Evolutionary conservation across 2,797 vertebrate genomes (phyloP).

Genomic region (Melanotaenia parkinsoni): DNA sequence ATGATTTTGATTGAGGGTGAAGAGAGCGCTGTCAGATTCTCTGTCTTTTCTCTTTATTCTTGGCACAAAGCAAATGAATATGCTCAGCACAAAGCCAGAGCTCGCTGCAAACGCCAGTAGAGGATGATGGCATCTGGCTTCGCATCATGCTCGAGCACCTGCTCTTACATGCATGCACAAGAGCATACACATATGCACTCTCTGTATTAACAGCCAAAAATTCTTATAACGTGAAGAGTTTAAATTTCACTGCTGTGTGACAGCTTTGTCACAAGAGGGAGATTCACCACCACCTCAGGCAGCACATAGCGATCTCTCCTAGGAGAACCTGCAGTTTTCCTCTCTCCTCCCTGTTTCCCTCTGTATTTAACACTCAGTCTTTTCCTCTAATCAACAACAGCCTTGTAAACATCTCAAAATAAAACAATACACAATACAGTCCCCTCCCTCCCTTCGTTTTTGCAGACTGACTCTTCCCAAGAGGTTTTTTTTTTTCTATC

Average conservation of each 20-base stretch:
- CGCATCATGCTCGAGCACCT: slow-evolving; percentile 2
- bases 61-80: slow-evolving; percentile 67
- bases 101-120: slow-evolving; percentile 49
- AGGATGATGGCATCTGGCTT: slow-evolving; percentile 47
- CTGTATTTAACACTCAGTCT: slow-evolving; percentile 67
- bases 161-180: slow-evolving; percentile 21
- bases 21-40: slow-evolving; percentile 46
- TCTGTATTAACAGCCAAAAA: slow-evolving; percentile 67
- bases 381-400: slow-evolving; percentile 74
- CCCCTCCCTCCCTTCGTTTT: slow-evolving; percentile 19
- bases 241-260: slow-evolving; percentile 72
- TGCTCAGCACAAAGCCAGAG: slow-evolving; percentile 67
- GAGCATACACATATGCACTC: not conserved
- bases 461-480: slow-evolving; percentile 63
- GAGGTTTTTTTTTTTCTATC: slow-evolving; percentile 41
- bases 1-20: slow-evolving; percentile 39
- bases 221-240: slow-evolving; percentile 71
- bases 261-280: slow-evolving; percentile 70
- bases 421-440: slow-evolving; percentile 68
- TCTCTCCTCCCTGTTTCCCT: slow-evolving; percentile 41
- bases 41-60: slow-evolving; percentile 43
- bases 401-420: slow-evolving; percentile 71
- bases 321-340: slow-evolving; percentile 43
- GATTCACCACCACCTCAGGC: slow-evolving; percentile 62
- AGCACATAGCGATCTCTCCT: slow-evolving; percentile 56